phyloP scores from a whole-genome alignment of 1,140 invertebrate genomes.

The Tetragonula clypearis region DNA sequence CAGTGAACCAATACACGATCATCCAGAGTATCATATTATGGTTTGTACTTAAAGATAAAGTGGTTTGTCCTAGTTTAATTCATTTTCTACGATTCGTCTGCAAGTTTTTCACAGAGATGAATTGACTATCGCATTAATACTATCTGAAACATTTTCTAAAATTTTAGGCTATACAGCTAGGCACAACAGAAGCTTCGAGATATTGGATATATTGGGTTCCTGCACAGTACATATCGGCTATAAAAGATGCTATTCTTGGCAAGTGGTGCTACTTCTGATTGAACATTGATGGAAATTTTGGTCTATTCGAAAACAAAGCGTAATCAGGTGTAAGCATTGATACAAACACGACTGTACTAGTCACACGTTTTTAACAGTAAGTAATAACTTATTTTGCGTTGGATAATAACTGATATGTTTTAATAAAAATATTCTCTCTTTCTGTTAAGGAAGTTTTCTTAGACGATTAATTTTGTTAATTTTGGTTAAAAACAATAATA shows the following conservation, averaged over 20 bases:
- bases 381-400: slow-evolving; percentile 76
- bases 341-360: slow-evolving; percentile 78
- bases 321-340: slow-evolving; percentile 72
- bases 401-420: slow-evolving; percentile 65
- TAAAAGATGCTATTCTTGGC: slow-evolving; percentile 94
- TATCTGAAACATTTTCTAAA: slow-evolving; percentile 8
- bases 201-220: slow-evolving; percentile 99
- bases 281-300: slow-evolving; percentile 54
- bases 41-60: slow-evolving; percentile 81
- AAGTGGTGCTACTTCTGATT: slow-evolving; percentile 92
- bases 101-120: not conserved
- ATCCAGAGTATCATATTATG: slow-evolving; percentile 97
- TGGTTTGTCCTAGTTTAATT: not conserved
- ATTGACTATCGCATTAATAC: not conserved
- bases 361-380: slow-evolving; percentile 77
- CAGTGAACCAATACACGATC: slow-evolving; percentile 93
- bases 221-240: slow-evolving; percentile 94
- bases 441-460: slow-evolving; percentile 43
- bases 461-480: slow-evolving; percentile 35
- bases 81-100: not conserved
- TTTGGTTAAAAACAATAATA: slow-evolving; percentile 27
- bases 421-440: slow-evolving; percentile 57
- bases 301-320: slow-evolving; percentile 66
- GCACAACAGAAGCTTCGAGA: slow-evolving; percentile 93
- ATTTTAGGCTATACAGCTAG: slow-evolving; percentile 89